Base-by-base conservation (phyloP, 2,113 vertebrate species). In the Pomatorhinus ruficollis region DNA sequence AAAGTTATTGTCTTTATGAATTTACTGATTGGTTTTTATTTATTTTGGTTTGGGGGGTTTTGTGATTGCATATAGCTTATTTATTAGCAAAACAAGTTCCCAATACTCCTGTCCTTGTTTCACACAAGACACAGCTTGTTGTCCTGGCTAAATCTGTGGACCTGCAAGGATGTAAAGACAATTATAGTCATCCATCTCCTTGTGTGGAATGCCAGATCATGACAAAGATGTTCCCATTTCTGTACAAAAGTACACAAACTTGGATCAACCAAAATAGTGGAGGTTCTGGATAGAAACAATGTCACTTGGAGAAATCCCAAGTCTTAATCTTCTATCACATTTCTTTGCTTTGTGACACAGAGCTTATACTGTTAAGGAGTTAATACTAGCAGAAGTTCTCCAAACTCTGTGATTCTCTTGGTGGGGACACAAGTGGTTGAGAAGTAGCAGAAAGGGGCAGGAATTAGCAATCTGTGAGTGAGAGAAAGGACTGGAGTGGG, bases 291-390 rank as follows among this genome's bases (percentile, higher is more conserved):
- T 68, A 50, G 13, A 75, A 90, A 79, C 1, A 59, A 15, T 6
- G 1, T 42, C 13, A 47, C 13, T 0, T 79, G 21, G 10, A 75
- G 74, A 87, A 52, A 49, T 45, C 5, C 2, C 22, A 45, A n/a
- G 5, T 40, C 47, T 70, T 75, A 33, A 23, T 71, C 8, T 78
- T 82, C 42, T 53, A 13, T 5, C 4, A 1, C 22, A n/a, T 66
- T 71, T 72, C 8, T 72, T 77, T 65, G 12, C 19, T 87, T 84
- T 37, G 5, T 37, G 31, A 47, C 0, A 1, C 7, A 93, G 47
- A 54, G 3, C 0, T 63, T 5, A 21, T 39, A 8, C 1, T 50
- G 2, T 21, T 17, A 30, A 45, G 33, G 21, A 33, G 3, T 8
- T 82, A 3, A 19, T 47, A n/a, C 5, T 33, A 61, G 12, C 11